Evolutionary conservation across 2,113 vertebrate genomes (phyloP).

Genomic region (Oriolus oriolus): DNA sequence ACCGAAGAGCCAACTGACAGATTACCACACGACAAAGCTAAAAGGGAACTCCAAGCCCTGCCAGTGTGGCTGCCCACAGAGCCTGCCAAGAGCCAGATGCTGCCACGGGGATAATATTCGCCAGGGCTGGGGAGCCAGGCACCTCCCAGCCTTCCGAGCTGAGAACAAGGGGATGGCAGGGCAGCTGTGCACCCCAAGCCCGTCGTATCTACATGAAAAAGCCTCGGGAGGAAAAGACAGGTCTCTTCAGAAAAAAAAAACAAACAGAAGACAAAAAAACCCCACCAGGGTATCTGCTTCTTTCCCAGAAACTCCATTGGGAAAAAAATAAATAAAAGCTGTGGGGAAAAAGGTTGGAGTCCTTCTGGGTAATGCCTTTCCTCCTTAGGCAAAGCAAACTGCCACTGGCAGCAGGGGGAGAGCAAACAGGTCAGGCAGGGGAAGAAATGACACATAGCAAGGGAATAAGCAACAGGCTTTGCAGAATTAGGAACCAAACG

Average conservation of each 20-base stretch:
- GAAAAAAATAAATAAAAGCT: background rate
- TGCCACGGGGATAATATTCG: background rate
- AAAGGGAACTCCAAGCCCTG: constrained; percentile 33
- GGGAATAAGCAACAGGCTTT: background rate
- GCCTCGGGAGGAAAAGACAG: background rate
- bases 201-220: background rate
- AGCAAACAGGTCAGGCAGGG: constrained; percentile 2
- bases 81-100: constrained; percentile 56
- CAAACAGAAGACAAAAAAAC: background rate
- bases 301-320: background rate
- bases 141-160: background rate
- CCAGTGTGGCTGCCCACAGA: constrained; percentile 1
- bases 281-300: background rate
- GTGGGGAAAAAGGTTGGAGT: accelerated
- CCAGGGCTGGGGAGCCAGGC: background rate
- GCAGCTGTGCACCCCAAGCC: background rate
- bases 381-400: background rate
- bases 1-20: constrained; percentile 14
- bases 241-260: background rate
- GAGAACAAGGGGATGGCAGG: background rate
- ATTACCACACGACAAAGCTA: constrained; percentile 29
- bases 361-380: background rate
- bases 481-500: background rate
- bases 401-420: background rate
- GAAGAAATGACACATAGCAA: background rate